Percentiles rank a stretch among this genome's conserved stretches.
phyloP scores from a whole-genome alignment of 2,797 vertebrate genomes.

The Taeniopygia guttata region DNA sequence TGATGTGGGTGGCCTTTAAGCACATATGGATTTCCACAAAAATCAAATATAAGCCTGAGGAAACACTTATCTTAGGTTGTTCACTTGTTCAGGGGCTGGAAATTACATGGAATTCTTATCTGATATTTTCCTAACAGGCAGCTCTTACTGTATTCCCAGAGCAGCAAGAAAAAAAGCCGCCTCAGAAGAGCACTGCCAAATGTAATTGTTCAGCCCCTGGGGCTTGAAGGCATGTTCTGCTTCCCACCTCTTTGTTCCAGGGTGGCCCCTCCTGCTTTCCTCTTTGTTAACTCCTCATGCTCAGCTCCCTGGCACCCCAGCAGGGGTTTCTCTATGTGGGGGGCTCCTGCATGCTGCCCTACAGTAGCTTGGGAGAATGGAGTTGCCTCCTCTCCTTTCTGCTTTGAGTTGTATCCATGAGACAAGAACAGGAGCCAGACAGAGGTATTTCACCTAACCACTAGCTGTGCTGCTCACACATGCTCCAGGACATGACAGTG shows the following conservation, averaged over 20 bases:
- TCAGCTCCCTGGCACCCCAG: conserved; percentile 14
- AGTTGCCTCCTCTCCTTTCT: not conserved
- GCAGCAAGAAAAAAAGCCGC: conserved; percentile 48
- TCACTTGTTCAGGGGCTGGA: conserved; percentile 71
- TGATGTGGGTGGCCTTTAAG: conserved; percentile 69
- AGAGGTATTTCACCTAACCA: not conserved
- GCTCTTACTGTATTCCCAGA: conserved; percentile 55
- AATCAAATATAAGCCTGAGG: conserved; percentile 68
- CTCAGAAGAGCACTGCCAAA: conserved; percentile 60
- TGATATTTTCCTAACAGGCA: conserved; percentile 70
- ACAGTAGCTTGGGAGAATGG: not conserved
- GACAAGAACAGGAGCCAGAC: not conserved
- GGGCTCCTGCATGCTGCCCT: not conserved
- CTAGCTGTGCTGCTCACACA: not conserved
- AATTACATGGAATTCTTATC: conserved; percentile 74
- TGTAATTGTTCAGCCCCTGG: conserved; percentile 66
- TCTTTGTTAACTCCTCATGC: conserved; percentile 36
- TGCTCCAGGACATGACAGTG: not conserved
- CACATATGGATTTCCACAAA: conserved; percentile 69
- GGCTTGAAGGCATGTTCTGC: conserved; percentile 58
- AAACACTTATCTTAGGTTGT: conserved; percentile 67
- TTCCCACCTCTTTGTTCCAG: conserved; percentile 70
- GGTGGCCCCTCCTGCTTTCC: conserved; percentile 67
- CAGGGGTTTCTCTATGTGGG: not conserved
- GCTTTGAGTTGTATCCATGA: not conserved